Percentiles rank a stretch among this genome's conserved stretches.
Evolutionary conservation across 2,888 invertebrate species (phyloP).

Genomic region (Quadroppia sp.): DNA sequence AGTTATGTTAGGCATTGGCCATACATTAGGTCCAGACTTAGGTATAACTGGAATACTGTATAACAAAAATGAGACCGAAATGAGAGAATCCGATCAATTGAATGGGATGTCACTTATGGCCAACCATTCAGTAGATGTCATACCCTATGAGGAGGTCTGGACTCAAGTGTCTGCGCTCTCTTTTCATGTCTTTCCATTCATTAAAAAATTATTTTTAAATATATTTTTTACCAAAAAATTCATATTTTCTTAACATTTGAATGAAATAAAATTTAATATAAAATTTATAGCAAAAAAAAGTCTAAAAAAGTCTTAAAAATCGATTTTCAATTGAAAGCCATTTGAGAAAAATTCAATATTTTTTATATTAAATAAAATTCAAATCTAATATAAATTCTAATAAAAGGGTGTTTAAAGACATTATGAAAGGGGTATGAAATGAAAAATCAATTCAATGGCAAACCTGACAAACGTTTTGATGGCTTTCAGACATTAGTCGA

Average conservation of each 20-base stretch:
- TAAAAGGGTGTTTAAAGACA: neutral
- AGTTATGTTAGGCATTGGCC: neutral
- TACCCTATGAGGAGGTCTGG: neutral
- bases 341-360: too few species aligned
- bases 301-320: too few species aligned
- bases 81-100: conserved; percentile 29
- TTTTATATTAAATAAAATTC: neutral
- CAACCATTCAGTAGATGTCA: neutral
- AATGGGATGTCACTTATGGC: conserved; percentile 19
- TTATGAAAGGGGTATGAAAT: neutral
- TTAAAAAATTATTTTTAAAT: too few species aligned
- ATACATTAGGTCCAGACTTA: neutral
- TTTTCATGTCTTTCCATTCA: too few species aligned
- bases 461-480: conserved; percentile 23
- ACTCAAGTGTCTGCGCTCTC: neutral
- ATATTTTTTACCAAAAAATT: too few species aligned
- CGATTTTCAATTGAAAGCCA: too few species aligned
- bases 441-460: neutral
- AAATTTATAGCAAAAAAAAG: too few species aligned
- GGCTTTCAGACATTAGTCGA: conserved; percentile 9
- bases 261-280: too few species aligned
- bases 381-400: neutral
- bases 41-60: neutral
- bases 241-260: too few species aligned
- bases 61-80: neutral